Evolutionary conservation across 2,113 vertebrate genomes (phyloP), one percentile per base, ranked within the genome.

Genomic region (Hyla sarda): DNA sequence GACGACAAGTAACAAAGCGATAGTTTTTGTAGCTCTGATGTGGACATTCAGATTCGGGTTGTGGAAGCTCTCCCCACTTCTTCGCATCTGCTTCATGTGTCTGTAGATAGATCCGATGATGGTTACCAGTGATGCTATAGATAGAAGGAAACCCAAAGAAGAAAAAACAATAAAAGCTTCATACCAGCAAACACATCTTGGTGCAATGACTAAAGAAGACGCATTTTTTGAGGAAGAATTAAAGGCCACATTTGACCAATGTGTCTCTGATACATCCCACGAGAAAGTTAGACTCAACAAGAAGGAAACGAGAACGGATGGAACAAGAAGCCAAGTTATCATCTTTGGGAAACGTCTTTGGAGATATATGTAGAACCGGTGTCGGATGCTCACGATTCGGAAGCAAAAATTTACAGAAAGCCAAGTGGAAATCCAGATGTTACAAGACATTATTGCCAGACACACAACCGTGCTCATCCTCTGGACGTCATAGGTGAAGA

Each of bases 61-160:
- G 13, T 28, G 25, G 50, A 30, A 79, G 10, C 32, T 54, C 0
- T 56, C 19, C 4, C 48, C 50, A 56, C 32, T 79, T 19, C 56
- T 32, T 19, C 6, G 30, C 76, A 79, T 79, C 2, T 54, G n/a
- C 21, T 58, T 58, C 32, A 79, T 58, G 76, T 79, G 76, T 79
- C 76, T 37, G 30, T 58, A 79, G 50, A 79, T 30, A 37, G 76
- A 79, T 52, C 1, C 32, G 2, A 79, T 32, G 23, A 79, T 79
- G 52, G 76, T 37, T 52, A n/a, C 48, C 30, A 52, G 48, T 56
- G 76, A 58, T 21, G 30, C 65, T 34, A 34, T 34, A 56, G n/a
- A 56, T 50, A 79, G 8, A 32, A 58, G 76, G n/a, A 79, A 79
- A 10, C 48, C 50, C 12, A 79, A 23, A 32, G 19, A 58, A 58